Conservation (phyloP, 2,888 invertebrate species). For the Resseliella maxima region DNA sequence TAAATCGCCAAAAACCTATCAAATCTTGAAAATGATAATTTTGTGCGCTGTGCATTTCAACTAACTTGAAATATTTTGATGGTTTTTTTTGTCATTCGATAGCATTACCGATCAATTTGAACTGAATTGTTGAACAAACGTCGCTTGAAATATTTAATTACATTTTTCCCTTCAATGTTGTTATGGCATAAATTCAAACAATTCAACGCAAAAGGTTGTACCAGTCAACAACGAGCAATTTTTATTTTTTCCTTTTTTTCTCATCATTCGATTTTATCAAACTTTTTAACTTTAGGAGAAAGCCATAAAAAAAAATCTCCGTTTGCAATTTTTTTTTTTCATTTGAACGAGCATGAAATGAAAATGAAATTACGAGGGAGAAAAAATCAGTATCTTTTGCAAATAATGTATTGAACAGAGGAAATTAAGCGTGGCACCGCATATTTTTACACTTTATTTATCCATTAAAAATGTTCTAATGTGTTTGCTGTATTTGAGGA, state of each 20-base stretch:
- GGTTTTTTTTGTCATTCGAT: not conserved
- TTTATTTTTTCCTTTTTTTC: not conserved
- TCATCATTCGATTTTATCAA: not conserved
- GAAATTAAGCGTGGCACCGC: constrained; percentile 46
- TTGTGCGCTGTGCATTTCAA: constrained; percentile 23
- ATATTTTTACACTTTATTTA: constrained; percentile 35
- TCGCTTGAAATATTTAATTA: not conserved
- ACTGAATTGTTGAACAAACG: not conserved
- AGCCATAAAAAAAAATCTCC: constrained; percentile 17
- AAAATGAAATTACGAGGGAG: not conserved
- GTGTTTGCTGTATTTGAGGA: not conserved
- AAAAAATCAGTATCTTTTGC: constrained; percentile 11
- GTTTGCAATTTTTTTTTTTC: constrained; percentile 11
- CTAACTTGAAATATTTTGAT: not conserved
- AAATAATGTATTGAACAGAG: constrained; percentile 25
- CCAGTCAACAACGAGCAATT: not conserved
- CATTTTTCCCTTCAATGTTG: not conserved
- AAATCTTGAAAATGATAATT: not conserved
- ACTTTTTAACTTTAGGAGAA: not conserved
- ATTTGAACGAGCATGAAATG: not conserved
- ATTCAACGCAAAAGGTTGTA: not conserved
- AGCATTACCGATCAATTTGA: not conserved
- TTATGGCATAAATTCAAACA: not conserved
- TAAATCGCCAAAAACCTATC: not conserved
- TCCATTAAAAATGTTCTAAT: constrained; percentile 37